Evolutionary conservation across 2,113 vertebrate species (phyloP).

Genomic region (Leucoraja erinaceus): DNA sequence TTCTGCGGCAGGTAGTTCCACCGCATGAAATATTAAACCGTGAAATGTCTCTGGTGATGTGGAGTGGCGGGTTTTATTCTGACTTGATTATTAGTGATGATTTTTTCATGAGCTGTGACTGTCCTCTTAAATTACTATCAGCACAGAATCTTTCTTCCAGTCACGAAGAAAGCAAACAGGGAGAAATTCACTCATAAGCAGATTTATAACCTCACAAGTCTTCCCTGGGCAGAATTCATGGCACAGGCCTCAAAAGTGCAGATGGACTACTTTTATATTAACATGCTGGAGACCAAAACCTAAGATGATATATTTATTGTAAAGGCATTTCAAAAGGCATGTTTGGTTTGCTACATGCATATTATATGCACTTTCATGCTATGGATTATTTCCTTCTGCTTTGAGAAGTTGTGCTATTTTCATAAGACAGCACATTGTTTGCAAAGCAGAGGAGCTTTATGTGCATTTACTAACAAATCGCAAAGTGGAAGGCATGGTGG

Average conservation of each 20-base stretch:
- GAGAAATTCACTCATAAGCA: slow-evolving; percentile 42
- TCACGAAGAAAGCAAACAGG: slow-evolving; percentile 63
- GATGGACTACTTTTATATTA: background rate
- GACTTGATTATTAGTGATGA: slow-evolving; percentile 93
- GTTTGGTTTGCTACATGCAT: background rate
- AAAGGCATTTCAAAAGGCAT: background rate
- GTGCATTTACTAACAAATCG: background rate
- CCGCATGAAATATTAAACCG: slow-evolving; percentile 88
- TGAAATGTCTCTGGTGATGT: slow-evolving; percentile 68
- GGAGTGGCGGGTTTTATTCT: slow-evolving; percentile 73
- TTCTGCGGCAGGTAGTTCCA: slow-evolving; percentile 60
- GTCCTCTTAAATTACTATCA: slow-evolving; percentile 85
- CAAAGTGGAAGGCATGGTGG: too few species aligned
- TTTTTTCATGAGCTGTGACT: slow-evolving; percentile 91
- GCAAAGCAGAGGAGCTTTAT: background rate
- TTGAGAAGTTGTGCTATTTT: slow-evolving; percentile 1
- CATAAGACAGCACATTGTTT: background rate
- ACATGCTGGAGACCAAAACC: background rate
- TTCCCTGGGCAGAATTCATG: background rate
- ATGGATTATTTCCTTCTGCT: background rate
- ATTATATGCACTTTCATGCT: slow-evolving; percentile 8
- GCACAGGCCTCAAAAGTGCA: slow-evolving; percentile 10
- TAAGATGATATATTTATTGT: slow-evolving; percentile 3
- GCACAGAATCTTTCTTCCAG: slow-evolving; percentile 67
- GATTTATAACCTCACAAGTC: slow-evolving; percentile 28